phyloP scores from a whole-genome alignment of 2,113 vertebrate species.

The Crotophaga sulcirostris region DNA sequence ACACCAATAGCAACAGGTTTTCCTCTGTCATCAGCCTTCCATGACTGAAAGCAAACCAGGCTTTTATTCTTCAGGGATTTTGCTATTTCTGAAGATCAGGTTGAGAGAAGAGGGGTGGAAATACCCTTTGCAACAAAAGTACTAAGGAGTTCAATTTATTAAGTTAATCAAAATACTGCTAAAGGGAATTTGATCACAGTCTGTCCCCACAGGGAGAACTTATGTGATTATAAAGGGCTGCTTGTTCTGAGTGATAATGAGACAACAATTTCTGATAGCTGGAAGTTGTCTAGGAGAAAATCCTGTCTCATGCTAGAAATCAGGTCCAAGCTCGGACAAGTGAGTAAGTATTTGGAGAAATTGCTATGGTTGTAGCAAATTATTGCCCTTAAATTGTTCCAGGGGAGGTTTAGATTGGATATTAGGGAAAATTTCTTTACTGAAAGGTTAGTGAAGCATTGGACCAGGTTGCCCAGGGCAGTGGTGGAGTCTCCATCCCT shows the following conservation, averaged over 20 bases:
- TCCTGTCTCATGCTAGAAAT: background rate
- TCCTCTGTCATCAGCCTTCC: background rate
- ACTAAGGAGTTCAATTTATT: background rate
- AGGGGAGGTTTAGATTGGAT: too few species aligned
- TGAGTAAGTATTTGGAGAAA: background rate
- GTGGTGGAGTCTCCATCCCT: too few species aligned
- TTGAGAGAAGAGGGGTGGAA: background rate
- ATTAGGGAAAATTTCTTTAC: too few species aligned
- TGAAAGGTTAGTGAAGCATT: too few species aligned
- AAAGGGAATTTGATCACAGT: background rate
- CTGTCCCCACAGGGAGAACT: background rate
- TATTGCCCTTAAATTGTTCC: too few species aligned
- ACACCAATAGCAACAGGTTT: background rate
- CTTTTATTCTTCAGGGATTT: background rate
- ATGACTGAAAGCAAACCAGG: background rate
- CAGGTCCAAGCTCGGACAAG: background rate
- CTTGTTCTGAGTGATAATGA: background rate
- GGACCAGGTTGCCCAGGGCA: too few species aligned
- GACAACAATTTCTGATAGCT: background rate
- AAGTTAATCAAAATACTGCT: slow-evolving; percentile 12
- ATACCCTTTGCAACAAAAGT: background rate
- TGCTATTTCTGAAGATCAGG: background rate
- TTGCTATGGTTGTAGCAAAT: background rate
- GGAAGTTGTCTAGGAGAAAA: background rate
- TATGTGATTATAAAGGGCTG: background rate